Base-by-base conservation (phyloP, 1,140 invertebrate species). In the Drosophila burlai region DNA sequence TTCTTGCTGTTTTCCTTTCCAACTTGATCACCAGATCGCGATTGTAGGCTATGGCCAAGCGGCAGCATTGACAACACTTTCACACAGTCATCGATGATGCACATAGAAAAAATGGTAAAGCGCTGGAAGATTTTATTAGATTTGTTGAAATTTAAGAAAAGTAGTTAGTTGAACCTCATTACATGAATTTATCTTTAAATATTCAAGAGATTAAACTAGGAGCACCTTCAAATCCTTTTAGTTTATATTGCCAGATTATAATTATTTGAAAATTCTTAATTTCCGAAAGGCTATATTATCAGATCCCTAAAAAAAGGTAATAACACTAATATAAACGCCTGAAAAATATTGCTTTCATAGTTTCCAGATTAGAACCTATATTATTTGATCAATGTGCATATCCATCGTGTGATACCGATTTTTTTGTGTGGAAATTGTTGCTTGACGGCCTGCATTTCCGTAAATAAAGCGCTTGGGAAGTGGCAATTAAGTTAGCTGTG, bases 21-120 rank as follows among this genome's bases (percentile, higher is more conserved):
- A 72, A 45, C 42, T 64, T 63, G 54, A 52, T 61, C 69, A 40
- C n/a, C 46, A 50, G 47, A 71, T 54, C 63, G 59, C 59, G 58
- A 83, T 79, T 76, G 64, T 65, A 79, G 69, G 67, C 76, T 68
- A 66, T 43, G 62, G 64, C 80, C 80, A 71, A 62, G 38, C 55
- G 42, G 24, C 68, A 47, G 31, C 55, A 80, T 38, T 68, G 66
- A 76, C 82, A 85, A 84, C 77, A 85, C 82, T 78, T 81, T 81
- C 77, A 69, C 82, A 63, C 66, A 73, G 11, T 38, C 46, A n/a
- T 26, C 9, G 21, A 57, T 40, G 38, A 18, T 73, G 45, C 63
- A 66, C 58, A 31, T 24, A 15, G 59, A 62, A 29, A 65, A 66
- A 36, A 45, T 2, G 21, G 21, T 21, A 21, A 21, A 21, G 21